Percentiles rank a stretch among this genome's conserved stretches.
phyloP scores from a whole-genome alignment of 2,888 invertebrate species.

The Tipula helvola region DNA sequence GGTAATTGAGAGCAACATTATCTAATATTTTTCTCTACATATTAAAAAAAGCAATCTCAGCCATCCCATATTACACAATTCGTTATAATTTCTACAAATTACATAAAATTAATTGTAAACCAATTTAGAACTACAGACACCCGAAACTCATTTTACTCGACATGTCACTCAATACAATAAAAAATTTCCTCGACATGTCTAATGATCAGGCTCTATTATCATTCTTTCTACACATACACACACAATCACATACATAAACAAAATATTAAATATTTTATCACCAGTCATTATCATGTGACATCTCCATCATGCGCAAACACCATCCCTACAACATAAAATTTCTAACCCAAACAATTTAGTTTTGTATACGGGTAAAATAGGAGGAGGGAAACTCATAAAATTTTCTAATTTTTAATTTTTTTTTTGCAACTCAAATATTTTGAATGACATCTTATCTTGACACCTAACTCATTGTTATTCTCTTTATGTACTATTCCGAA shows the following conservation, averaged over 20 bases:
- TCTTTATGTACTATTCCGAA: not conserved
- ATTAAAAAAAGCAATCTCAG: not conserved
- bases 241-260: not conserved
- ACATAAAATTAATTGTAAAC: not conserved
- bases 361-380: not conserved
- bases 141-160: not conserved
- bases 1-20: too few relatives aligned
- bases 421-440: not conserved
- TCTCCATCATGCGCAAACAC: not conserved
- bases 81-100: not conserved
- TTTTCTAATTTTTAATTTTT: not conserved
- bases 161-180: not conserved
- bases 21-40: too few relatives aligned
- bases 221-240: not conserved
- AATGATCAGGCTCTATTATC: not conserved
- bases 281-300: not conserved
- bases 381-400: not conserved
- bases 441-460: not conserved
- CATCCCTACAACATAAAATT: not conserved
- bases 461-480: not conserved
- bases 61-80: not conserved
- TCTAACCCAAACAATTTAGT: not conserved
- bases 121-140: not conserved
- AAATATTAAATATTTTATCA: not conserved
- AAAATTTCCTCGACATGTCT: not conserved